Evolutionary conservation across 2,797 vertebrate species (phyloP).

Genomic region (Neosilurus hyrtlii): DNA sequence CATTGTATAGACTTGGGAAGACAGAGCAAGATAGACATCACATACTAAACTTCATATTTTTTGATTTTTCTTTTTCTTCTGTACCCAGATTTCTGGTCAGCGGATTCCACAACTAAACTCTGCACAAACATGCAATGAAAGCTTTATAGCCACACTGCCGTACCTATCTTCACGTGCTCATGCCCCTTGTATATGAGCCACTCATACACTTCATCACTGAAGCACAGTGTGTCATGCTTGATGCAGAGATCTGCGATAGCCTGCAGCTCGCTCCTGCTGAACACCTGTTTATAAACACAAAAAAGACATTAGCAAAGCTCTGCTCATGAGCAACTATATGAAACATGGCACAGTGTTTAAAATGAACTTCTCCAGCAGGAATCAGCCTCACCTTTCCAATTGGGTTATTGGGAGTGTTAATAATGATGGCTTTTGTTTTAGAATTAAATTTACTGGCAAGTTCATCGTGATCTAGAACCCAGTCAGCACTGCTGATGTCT

Average conservation of each 20-base stretch:
- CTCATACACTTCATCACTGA: conserved; percentile 98
- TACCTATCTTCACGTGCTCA: conserved; percentile 94
- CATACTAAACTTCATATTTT: not conserved
- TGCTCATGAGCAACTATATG: not conserved
- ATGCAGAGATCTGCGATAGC: conserved; percentile 89
- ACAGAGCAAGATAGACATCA: not conserved
- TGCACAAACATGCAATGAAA: not conserved
- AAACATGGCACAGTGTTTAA: not conserved
- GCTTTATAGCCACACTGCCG: not conserved
- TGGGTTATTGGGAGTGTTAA: conserved; percentile 95
- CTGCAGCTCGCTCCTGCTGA: conserved; percentile 85
- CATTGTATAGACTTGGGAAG: not conserved
- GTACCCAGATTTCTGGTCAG: not conserved
- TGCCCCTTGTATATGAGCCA: conserved; percentile 89
- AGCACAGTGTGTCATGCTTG: conserved; percentile 87
- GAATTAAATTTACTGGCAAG: conserved; percentile 90
- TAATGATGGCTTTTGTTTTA: conserved; percentile 91
- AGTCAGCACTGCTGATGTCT: conserved; percentile 79
- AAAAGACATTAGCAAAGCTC: not conserved
- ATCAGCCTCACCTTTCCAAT: conserved; percentile 80
- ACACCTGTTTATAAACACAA: conserved; percentile 72
- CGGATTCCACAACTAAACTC: not conserved
- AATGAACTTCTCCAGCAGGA: not conserved
- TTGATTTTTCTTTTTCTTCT: not conserved
- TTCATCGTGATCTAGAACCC: conserved; percentile 84